Evolutionary conservation across 2,797 vertebrate genomes (phyloP), one percentile per base, ranked within the genome.

Genomic region (Leontocebus nigricollis): DNA sequence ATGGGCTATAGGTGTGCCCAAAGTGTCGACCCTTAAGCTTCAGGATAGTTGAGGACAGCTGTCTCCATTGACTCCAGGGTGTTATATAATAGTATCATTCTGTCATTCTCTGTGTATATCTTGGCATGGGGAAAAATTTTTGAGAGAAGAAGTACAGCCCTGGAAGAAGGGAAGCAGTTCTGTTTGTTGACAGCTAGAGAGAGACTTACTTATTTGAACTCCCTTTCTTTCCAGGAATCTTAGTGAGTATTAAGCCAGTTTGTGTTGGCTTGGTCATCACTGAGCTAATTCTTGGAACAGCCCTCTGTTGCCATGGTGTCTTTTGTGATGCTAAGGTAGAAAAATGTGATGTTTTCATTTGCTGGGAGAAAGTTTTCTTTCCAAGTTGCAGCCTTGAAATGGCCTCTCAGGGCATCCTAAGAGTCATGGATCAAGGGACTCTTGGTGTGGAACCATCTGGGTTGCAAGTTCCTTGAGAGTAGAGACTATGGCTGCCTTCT

Each of bases 151-250:
- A 93, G 44, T 88, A 83, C 33, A 86, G 24, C 22, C 12, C 22
- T 93, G 48, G 72, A 87, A 72, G 59, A 84, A 93, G 30, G 48
- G 80, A 95, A 96, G 44, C 55, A 88, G 5, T 97, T 96, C 26
- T 91, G 30, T 50, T 95, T 92, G 41, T 83, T 94, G 90, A 96
- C 83, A 95, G 46, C 39, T 96, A 50, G 70, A 67, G 76, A 90
- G 61, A 93, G 73, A 77, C 84, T 95, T 97, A 94, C n/a, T 96
- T 92, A 92, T 88, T 94, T 94, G 79, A 97, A 94, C 48, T 96
- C 22, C 4, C 27, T 95, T 97, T 88, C 41, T 57, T 95, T 96
- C 91, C 91, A 93, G 55, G 73, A 97, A 89, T 94, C 61, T 94
- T 96, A 76, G 30, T 85, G 82, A 92, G 12, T 89, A 59, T 88